Conservation (phyloP, 2,113 vertebrate genomes). For the Gambusia holbrooki region DNA sequence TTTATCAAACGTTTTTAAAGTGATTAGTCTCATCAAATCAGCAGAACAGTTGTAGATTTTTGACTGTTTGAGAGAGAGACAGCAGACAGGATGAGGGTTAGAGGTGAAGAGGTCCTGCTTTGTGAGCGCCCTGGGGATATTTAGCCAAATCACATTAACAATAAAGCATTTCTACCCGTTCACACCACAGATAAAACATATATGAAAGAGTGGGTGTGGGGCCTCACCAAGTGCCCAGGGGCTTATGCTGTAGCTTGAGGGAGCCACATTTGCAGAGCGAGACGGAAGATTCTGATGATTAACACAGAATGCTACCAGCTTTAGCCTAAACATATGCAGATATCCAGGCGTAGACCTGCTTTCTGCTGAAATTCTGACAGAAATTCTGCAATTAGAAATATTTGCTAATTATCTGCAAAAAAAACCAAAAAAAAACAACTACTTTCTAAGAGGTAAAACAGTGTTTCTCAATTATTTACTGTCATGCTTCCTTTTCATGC, state of each 20-base stretch:
- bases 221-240: constrained; percentile 29
- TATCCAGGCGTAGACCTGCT: too few relatives aligned
- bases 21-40: constrained; percentile 59
- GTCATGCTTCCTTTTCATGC: too few relatives aligned
- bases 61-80: constrained; percentile 29
- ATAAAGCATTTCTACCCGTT: constrained; percentile 87
- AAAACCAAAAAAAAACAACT: too few relatives aligned
- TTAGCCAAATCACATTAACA: constrained; percentile 93
- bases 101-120: constrained; percentile 86
- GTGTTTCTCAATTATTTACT: too few relatives aligned
- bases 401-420: not conserved
- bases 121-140: constrained; percentile 85
- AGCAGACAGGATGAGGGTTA: constrained; percentile 40
- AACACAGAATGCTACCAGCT: not conserved
- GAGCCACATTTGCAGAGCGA: constrained; percentile 27
- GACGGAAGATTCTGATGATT: constrained; percentile 33
- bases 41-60: constrained; percentile 36
- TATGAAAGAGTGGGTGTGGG: constrained; percentile 25
- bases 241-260: constrained; percentile 37
- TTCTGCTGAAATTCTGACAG: too few relatives aligned
- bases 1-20: constrained; percentile 43
- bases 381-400: not conserved
- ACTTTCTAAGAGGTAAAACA: too few relatives aligned
- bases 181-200: constrained; percentile 62
- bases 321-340: not conserved